Evolutionary conservation across 2,113 vertebrate genomes (phyloP), one percentile per base, ranked within the genome.

Genomic region (Oreochromis niloticus): DNA sequence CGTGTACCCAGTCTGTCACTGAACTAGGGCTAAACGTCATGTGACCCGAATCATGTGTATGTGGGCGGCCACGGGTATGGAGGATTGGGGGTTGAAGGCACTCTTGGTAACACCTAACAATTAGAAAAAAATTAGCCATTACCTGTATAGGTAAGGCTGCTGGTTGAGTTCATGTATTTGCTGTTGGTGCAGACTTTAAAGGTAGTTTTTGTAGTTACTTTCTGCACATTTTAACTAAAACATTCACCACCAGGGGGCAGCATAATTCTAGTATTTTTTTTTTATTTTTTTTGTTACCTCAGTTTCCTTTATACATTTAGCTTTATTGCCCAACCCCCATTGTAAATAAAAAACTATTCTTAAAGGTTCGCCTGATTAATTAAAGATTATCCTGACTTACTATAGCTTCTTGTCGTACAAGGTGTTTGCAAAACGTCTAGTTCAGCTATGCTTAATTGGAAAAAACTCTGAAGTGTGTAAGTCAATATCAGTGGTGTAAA

Each of bases 31-130:
- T 52, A 3, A 8, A 3, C 57, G 89, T 95, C 95, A 96, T 85
- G 94, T 96, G 95, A 96, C 91, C 57, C 24, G 73, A 80, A 86
- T 93, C 91, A 91, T 50, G 82, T 91, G 93, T n/a, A 11, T 19
- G 52, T 48, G 63, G 63, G 14, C 6, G 80, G 52, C 4, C 66
- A 9, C 66, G 9, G 39, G 17, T 17, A n/a, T 34, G 7, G 30
- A 22, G 17, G 17, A 30, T 46, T 16, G 3, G 30, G 6, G 22
- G 16, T 39, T 39, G 46, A 46, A 30, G 68, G 22, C 14, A 73
- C 68, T 13, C 63, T 22, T 39, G 3, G 27, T 30, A 59, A 41
- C 22, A 27, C 68, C 14, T 34, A 78, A n/a, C 27, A 78, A 52
- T 52, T 13, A 34, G 16, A n/a, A 1, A 7, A 32, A 17, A 17